Evolutionary conservation across 2,113 vertebrate genomes (phyloP).

Genomic region (Connochaetes taurinus): DNA sequence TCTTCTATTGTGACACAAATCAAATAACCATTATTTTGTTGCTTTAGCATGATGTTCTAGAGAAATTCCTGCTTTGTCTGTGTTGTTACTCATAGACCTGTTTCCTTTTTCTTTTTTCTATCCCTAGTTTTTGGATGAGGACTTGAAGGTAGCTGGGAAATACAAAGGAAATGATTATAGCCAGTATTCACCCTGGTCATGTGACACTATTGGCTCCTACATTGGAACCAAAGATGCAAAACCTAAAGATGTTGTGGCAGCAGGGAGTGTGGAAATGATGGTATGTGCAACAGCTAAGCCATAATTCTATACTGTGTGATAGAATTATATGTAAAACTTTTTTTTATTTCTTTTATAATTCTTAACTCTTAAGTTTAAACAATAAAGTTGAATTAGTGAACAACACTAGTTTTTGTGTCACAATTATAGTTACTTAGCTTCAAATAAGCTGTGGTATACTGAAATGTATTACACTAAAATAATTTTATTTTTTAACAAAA

Average conservation of each 20-base stretch:
- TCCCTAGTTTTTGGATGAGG: conserved; percentile 92
- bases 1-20: background rate
- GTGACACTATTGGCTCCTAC: conserved; percentile 98
- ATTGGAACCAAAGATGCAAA: conserved; percentile 98
- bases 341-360: background rate
- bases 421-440: background rate
- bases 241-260: conserved; percentile 93
- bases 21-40: conserved; percentile 2
- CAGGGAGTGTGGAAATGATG: conserved; percentile 91
- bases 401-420: background rate
- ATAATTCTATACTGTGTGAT: background rate
- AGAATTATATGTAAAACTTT: background rate
- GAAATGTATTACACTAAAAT: background rate
- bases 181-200: conserved; percentile 99
- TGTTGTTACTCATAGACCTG: conserved; percentile 64
- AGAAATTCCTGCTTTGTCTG: conserved; percentile 38
- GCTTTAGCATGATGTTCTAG: background rate
- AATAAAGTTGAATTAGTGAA: background rate
- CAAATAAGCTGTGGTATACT: background rate
- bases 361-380: conserved; percentile 18
- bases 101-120: background rate
- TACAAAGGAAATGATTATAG: conserved; percentile 94
- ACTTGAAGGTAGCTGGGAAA: conserved; percentile 88
- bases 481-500: conserved; percentile 6
- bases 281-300: conserved; percentile 77